Evolutionary conservation across 2,797 vertebrate genomes (phyloP).

Genomic region (Pseudochromis fuscus): DNA sequence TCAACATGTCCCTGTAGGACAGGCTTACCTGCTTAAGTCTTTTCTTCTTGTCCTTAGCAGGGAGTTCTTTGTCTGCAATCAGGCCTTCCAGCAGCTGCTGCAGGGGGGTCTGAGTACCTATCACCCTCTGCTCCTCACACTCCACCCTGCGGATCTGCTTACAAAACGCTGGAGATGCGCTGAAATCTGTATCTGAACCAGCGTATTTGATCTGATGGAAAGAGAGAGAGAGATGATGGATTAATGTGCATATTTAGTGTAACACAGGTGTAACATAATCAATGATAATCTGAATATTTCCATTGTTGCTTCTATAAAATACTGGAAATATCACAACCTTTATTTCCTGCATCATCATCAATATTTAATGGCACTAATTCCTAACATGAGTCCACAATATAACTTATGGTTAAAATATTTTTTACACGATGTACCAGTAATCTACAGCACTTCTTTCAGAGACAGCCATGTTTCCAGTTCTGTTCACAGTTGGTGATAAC

Average conservation of each 20-base stretch:
- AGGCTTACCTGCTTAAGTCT: constrained; percentile 91
- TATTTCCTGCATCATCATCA: background rate
- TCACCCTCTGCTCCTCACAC: constrained; percentile 88
- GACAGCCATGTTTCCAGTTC: background rate
- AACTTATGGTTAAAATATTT: background rate
- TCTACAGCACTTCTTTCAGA: background rate
- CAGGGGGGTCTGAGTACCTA: constrained; percentile 87
- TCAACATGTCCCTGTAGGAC: background rate
- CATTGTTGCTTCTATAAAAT: too few relatives aligned
- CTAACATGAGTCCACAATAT: background rate
- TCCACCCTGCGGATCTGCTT: constrained; percentile 88
- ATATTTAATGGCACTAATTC: background rate
- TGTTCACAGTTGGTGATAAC: background rate
- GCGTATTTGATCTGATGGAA: constrained; percentile 91
- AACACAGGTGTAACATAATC: too few relatives aligned
- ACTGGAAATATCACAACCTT: too few relatives aligned
- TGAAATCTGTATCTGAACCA: constrained; percentile 88
- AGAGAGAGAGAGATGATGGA: constrained; percentile 3
- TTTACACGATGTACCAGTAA: too few relatives aligned
- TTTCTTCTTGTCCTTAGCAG: constrained; percentile 93
- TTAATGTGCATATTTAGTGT: background rate
- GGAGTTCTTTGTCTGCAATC: constrained; percentile 88
- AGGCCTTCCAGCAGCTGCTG: constrained; percentile 91
- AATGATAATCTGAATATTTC: too few relatives aligned
- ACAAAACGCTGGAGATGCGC: constrained; percentile 87